Evolutionary conservation across 2,888 invertebrate species (phyloP).

Genomic region (Drosophila mercatorum): DNA sequence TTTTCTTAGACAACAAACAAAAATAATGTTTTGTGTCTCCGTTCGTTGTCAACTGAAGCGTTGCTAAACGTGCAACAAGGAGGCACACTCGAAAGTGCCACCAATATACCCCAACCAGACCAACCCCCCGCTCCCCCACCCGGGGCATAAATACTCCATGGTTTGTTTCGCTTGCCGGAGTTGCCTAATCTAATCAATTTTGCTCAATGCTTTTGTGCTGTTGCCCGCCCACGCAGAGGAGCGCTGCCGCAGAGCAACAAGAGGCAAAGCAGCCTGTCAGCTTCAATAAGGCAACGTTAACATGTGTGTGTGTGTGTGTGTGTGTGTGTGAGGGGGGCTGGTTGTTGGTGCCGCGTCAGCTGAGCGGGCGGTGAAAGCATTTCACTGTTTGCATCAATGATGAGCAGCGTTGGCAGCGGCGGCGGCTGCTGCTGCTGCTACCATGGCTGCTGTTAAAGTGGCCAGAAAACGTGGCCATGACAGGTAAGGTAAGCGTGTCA

Average conservation of each 20-base stretch:
- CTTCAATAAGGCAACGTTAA: constrained; percentile 72
- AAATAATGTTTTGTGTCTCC: constrained; percentile 13
- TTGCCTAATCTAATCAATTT: constrained; percentile 78
- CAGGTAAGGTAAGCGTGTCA: constrained; percentile 23
- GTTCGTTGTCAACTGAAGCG: constrained; percentile 53
- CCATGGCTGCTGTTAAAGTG: constrained; percentile 47
- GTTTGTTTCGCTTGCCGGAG: constrained; percentile 47
- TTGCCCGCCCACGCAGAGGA: constrained; percentile 54
- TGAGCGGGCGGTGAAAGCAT: constrained; percentile 70
- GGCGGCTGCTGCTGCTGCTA: neutral
- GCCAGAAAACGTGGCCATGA: constrained; percentile 60
- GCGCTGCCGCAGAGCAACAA: constrained; percentile 34
- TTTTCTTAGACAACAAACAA: constrained; percentile 7
- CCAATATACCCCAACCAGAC: neutral
- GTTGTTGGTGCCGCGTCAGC: constrained; percentile 24
- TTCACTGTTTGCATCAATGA: constrained; percentile 78
- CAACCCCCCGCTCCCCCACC: neutral
- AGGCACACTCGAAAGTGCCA: constrained; percentile 8
- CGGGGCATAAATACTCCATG: constrained; percentile 51
- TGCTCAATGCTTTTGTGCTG: constrained; percentile 50
- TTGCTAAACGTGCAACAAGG: constrained; percentile 41
- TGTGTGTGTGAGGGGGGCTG: neutral
- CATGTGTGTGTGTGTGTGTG: constrained; percentile 55
- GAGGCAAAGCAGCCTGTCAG: constrained; percentile 64
- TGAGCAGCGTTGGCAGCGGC: constrained; percentile 48